Percentiles rank a stretch among this genome's conserved stretches.
Conservation (phyloP, 2,113 vertebrate genomes). For the Centropristis striata region DNA sequence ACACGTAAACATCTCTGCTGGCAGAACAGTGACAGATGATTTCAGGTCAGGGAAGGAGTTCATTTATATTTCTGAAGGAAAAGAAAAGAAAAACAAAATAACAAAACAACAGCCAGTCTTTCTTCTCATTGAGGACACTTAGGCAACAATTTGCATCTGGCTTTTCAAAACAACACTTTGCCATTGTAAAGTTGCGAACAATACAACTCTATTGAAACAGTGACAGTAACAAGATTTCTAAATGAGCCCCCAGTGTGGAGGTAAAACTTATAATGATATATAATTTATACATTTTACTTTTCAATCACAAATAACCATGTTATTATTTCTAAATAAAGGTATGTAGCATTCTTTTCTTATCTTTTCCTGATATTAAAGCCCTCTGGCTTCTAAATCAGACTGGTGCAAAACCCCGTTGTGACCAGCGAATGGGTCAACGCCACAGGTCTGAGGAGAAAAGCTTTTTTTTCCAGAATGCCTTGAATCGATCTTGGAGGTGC, state of each 20-base stretch:
- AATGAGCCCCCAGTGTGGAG: neutral
- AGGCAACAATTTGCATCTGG: neutral
- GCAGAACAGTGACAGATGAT: slow-evolving; percentile 5
- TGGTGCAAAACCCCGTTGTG: neutral
- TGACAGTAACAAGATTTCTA: neutral
- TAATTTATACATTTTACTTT: neutral
- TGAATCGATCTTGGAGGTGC: slow-evolving; percentile 20
- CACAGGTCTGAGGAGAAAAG: slow-evolving; percentile 33
- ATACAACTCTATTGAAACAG: neutral
- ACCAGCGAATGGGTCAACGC: slow-evolving; percentile 22
- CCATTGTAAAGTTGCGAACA: neutral
- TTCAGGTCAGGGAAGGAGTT: slow-evolving; percentile 6
- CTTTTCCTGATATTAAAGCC: neutral
- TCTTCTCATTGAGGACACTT: neutral
- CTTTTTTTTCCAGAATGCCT: slow-evolving; percentile 30
- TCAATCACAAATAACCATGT: neutral
- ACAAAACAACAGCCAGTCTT: neutral
- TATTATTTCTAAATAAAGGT: neutral
- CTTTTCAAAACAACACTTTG: neutral
- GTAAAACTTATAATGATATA: neutral
- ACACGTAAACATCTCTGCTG: neutral
- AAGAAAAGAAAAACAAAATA: neutral
- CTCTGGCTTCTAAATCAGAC: slow-evolving; percentile 1
- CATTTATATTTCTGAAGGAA: neutral
- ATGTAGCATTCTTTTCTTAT: neutral